Evolutionary conservation across 2,888 invertebrate species (phyloP).

Genomic region (Tetranychus truncatus): DNA sequence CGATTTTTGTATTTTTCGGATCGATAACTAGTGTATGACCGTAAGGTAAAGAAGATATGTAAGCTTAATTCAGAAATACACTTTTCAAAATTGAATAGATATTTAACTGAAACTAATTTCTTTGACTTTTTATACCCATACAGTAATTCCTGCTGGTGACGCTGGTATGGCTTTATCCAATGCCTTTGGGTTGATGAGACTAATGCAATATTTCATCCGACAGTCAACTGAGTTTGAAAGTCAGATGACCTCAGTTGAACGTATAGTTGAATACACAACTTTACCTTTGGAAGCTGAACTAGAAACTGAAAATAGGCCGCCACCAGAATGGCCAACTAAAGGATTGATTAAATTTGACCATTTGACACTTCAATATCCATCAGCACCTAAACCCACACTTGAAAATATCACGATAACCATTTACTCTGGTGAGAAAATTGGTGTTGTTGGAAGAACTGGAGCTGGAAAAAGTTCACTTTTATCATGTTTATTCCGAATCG

Average conservation of each 20-base stretch:
- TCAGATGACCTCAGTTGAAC: constrained; percentile 47
- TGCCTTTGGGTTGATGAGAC: not conserved
- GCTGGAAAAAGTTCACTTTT: constrained; percentile 44
- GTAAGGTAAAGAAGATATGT: too few species aligned
- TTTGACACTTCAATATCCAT: constrained; percentile 46
- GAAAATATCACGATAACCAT: constrained; percentile 37
- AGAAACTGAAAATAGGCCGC: constrained; percentile 30
- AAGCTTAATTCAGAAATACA: constrained; percentile 39
- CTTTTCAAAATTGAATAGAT: not conserved
- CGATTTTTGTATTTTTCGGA: too few species aligned
- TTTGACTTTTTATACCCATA: not conserved
- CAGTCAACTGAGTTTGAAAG: constrained; percentile 39
- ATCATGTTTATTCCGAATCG: constrained; percentile 36
- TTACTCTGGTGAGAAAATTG: constrained; percentile 39
- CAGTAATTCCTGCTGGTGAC: not conserved
- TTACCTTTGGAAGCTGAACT: constrained; percentile 49
- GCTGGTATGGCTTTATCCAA: not conserved
- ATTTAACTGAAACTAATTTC: not conserved
- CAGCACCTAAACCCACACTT: constrained; percentile 50
- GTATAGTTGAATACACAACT: constrained; percentile 57
- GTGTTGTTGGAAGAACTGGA: constrained; percentile 64
- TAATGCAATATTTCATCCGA: constrained; percentile 24
- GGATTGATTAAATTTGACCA: constrained; percentile 30
- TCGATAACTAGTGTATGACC: too few species aligned
- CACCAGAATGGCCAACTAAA: constrained; percentile 32